Evolutionary conservation across 2,113 vertebrate species (phyloP).

Genomic region (Ibidorhyncha struthersii): DNA sequence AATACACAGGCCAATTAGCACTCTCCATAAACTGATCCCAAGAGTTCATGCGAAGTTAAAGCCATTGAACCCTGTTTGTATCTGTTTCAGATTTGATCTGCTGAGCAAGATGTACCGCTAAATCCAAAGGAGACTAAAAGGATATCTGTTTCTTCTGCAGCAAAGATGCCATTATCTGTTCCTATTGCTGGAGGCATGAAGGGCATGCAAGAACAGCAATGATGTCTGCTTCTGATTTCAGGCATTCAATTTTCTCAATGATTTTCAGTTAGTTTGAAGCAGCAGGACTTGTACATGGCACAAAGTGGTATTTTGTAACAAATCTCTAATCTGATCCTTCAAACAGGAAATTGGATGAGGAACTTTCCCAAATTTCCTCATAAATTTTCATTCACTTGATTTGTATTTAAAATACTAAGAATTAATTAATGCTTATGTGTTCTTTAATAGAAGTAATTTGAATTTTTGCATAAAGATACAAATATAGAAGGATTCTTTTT

Average conservation of each 20-base stretch:
- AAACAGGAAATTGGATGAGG: background rate
- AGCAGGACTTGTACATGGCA: background rate
- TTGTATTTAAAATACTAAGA: background rate
- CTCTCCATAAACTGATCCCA: background rate
- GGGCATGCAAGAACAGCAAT: background rate
- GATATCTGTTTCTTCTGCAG: background rate
- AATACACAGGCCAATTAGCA: background rate
- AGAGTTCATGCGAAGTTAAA: background rate
- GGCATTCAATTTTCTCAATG: background rate
- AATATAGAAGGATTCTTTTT: background rate
- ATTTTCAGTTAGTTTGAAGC: background rate
- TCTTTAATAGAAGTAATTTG: background rate
- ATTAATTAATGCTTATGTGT: background rate
- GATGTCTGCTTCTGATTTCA: background rate
- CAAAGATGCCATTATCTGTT: background rate
- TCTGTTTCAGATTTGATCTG: background rate
- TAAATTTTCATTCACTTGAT: background rate
- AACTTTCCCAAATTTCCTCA: background rate
- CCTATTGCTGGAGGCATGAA: background rate
- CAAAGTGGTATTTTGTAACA: background rate
- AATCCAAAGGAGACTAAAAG: background rate
- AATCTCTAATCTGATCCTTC: background rate
- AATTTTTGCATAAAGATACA: background rate
- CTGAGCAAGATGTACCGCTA: background rate
- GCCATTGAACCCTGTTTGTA: background rate